Conservation (phyloP, 2,797 vertebrate genomes). For the Helarctos malayanus region DNA sequence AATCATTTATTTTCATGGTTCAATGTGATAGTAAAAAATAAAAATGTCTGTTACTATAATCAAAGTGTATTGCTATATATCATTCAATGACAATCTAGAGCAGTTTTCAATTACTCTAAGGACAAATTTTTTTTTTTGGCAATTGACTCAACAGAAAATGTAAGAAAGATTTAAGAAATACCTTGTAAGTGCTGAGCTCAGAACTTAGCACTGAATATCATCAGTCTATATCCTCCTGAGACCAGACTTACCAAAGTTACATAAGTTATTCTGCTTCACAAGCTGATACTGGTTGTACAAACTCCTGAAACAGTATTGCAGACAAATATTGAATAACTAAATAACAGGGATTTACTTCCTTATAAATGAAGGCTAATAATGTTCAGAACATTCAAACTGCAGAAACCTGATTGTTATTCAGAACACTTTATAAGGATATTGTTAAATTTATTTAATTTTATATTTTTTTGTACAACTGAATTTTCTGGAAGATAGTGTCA, state of each 20-base stretch:
- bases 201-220: conserved; percentile 75
- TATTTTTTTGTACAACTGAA: not conserved
- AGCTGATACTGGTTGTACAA: not conserved
- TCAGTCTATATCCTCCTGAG: conserved; percentile 80
- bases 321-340: not conserved
- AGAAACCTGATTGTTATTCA: not conserved
- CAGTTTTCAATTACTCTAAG: conserved; percentile 85
- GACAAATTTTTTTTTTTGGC: conserved; percentile 79
- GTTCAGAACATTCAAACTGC: not conserved
- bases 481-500: not conserved
- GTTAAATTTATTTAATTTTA: not conserved
- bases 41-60: conserved; percentile 82
- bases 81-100: conserved; percentile 83
- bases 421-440: not conserved
- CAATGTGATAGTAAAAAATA: conserved; percentile 76
- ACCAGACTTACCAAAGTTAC: conserved; percentile 66
- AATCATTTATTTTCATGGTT: conserved; percentile 82
- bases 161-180: conserved; percentile 83
- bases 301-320: not conserved
- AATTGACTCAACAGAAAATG: conserved; percentile 82
- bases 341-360: not conserved
- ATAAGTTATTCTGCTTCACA: conserved; percentile 51
- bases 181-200: conserved; percentile 78
- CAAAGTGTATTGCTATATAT: conserved; percentile 84
- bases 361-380: not conserved